These are phyloP conservation scores for Brachionus plicatilis DNA, from an alignment of 1,140 invertebrate genomes.

Conservation along the genomic window DNA sequence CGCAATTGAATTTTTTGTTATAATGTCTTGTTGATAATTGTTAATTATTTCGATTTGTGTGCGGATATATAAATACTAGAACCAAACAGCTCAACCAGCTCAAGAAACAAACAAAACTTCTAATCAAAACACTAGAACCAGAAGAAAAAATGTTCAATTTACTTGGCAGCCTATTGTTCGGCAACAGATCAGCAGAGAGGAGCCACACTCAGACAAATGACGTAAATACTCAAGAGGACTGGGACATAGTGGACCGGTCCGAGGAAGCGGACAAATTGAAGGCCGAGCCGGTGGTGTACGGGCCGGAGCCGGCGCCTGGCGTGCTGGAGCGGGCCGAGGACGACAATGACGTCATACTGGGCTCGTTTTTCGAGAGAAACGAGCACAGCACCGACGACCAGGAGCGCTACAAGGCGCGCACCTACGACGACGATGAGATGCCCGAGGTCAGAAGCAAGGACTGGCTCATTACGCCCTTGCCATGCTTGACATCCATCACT, in stretches of 20 bases:
- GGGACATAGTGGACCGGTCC: not conserved
- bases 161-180: slow-evolving; percentile 7
- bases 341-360: slow-evolving; percentile 31
- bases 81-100: not conserved
- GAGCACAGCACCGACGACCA: not conserved
- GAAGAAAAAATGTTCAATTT: slow-evolving; percentile 10
- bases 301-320: not conserved
- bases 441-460: not conserved
- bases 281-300: not conserved
- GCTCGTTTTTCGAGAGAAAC: slow-evolving; percentile 31
- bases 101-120: not conserved
- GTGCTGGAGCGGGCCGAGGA: not conserved
- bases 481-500: slow-evolving; percentile 5
- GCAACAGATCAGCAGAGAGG: not conserved
- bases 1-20: slow-evolving; percentile 31
- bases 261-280: not conserved
- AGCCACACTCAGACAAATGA: not conserved
- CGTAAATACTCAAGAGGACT: not conserved
- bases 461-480: slow-evolving; percentile 34
- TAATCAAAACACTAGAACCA: not conserved
- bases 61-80: slow-evolving; percentile 22
- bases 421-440: not conserved
- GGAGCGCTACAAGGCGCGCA: not conserved
- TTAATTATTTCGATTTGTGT: slow-evolving; percentile 1
- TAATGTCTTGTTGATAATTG: slow-evolving; percentile 21